Conservation (phyloP, 1,140 invertebrate species). For the Eriosoma lanigerum region DNA sequence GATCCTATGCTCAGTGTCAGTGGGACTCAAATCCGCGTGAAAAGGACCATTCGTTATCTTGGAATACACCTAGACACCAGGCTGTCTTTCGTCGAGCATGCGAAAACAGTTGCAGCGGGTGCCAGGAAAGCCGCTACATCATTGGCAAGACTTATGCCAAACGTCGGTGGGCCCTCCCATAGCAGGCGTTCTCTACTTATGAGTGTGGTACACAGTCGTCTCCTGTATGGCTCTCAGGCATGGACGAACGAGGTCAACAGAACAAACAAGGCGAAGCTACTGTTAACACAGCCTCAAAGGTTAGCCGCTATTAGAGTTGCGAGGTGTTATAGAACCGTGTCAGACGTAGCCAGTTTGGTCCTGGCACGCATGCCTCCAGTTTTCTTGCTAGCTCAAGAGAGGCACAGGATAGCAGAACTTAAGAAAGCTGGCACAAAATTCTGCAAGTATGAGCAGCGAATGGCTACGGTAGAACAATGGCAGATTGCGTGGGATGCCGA, state of each 20-base stretch:
- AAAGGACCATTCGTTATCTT: neutral
- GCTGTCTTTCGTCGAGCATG: neutral
- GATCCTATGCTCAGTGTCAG: too few species aligned
- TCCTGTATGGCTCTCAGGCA: constrained; percentile 56
- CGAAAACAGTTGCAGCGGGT: rapidly evolving
- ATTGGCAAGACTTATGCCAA: constrained; percentile 55
- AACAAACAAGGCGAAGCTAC: too few species aligned
- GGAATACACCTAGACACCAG: neutral
- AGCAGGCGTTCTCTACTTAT: constrained; percentile 56
- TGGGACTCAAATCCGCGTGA: neutral
- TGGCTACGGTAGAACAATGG: too few species aligned
- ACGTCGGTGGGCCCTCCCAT: constrained; percentile 57
- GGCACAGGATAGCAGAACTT: too few species aligned
- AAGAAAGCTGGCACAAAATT: too few species aligned
- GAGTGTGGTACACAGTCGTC: neutral
- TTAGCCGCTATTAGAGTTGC: neutral
- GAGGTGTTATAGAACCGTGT: neutral
- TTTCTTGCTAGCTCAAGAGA: too few species aligned
- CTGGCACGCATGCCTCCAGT: neutral
- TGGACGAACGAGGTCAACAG: constrained; percentile 62
- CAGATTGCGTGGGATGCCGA: too few species aligned
- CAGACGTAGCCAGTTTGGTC: too few species aligned
- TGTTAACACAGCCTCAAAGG: neutral
- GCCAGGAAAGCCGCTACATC: constrained; percentile 54
- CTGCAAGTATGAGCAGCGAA: too few species aligned